Base-by-base conservation (phyloP, 2,888 invertebrate genomes). In the Micoletzkya japonica region DNA sequence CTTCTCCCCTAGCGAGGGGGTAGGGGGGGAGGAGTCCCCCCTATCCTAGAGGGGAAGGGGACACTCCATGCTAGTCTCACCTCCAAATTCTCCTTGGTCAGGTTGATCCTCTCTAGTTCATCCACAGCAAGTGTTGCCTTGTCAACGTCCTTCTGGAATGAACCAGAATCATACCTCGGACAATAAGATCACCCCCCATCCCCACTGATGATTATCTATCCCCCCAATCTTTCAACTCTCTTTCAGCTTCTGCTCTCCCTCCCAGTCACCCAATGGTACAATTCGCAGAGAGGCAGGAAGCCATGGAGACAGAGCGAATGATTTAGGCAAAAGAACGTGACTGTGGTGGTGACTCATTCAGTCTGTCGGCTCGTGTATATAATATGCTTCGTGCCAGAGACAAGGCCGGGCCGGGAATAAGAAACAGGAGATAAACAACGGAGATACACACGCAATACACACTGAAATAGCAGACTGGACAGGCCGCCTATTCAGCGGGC, bases 31-130 rank as follows among this genome's bases (percentile, higher is more conserved):
- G 39, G 56, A 39, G 59, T 14, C 32, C 59, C 30, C 34, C 59
- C 59, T 30, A 7, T 26, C 6, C 59, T 28, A 32, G 6, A 32
- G 28, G 24, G 28, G 32, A 24, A 14, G 59, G 34, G 30, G 24
- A 10, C 59, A 14, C 30, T 7, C n/a, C n/a, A n/a, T 56, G 20
- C 56, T 24, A n/a, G 56, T 26, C 77, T 75, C 69, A 81, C 81
- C 81, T 81, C 79, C 52, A 81, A 73, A 72, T 77, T 73, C 57
- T 78, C 79, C 71, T 76, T 77, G 66, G 72, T 77, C 32, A 79
- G 74, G 24, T 73, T 72, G 50, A 71, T 58, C 71, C 74, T 74
- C 66, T 78, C 78, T 37, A 81, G 69, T 58, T 76, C 76, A 28
- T 72, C 74, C 70, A 81, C 75, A 63, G 73, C 68, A 58, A 70